Base-by-base conservation (phyloP, 2,797 vertebrate genomes). In the Chromis chromis region DNA sequence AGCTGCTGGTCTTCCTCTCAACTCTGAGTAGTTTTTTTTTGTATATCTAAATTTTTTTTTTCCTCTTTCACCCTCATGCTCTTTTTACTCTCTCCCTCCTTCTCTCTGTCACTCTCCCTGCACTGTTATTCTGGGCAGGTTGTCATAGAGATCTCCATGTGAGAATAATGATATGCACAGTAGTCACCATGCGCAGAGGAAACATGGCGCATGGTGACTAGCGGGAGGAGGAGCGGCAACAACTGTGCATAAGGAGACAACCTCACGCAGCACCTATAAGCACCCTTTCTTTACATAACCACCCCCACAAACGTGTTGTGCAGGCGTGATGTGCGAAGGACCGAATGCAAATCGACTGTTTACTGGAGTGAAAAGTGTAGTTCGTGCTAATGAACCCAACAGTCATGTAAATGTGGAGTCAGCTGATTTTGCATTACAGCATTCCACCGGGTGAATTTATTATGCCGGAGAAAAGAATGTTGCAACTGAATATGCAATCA, bases 141-240 rank as follows among this genome's bases (percentile, higher is more conserved):
- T 95, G 94, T 95, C 95, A 95, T 95, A 95, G 95, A 85, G 95
- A 95, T 94, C 85, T 92, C 88, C 79, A 84, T 90, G 92, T 85
- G 89, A 88, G 82, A 88, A 89, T 92, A 94, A 93, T 93, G 88
- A 93, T 86, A 94, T 93, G 91, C 86, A 76, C 92, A 85, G 87
- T 90, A 88, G 89, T 87, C 88, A 64, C 86, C 78, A 40, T 79
- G 89, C 36, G 7, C 87, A 25, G 75, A 71, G 33, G 33, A 36
- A 36, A 68, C 49, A 79, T 80, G 1, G 77, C 69, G 78, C 83
- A 83, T 74, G 73, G 87, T 48, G 74, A 81, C 78, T 75, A 58
- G 82, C 71, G 61, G 87, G 69, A 88, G 84, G 85, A 88, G 85
- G 78, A 89, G 89, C 77, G 62, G 80, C 33, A 83, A 86, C 83